Evolutionary conservation across 2,113 vertebrate species (phyloP).

Genomic region (Myrmecobius fasciatus): DNA sequence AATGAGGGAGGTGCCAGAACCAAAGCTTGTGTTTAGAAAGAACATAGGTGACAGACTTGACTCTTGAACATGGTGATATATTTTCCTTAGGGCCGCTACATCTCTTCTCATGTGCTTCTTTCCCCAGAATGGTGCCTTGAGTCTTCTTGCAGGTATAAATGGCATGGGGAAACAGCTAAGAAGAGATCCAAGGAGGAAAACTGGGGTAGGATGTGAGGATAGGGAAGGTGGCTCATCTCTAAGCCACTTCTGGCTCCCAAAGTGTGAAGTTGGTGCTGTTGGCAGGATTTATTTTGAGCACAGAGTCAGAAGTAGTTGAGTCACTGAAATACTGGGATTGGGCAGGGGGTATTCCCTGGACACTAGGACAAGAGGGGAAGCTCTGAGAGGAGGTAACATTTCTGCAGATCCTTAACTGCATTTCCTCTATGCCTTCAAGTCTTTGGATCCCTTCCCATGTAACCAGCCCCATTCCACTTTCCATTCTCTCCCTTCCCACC

Average conservation of each 20-base stretch:
- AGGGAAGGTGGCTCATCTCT: neutral
- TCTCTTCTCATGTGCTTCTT: neutral
- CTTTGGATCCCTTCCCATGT: neutral
- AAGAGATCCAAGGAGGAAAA: neutral
- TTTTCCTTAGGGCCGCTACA: neutral
- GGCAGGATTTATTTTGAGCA: neutral
- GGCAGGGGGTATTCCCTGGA: conserved; percentile 20
- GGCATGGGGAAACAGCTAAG: neutral
- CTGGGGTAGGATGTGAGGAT: neutral
- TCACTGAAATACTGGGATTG: conserved; percentile 22
- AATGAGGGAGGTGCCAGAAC: neutral
- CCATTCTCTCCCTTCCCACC: neutral
- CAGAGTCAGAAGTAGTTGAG: conserved; percentile 25
- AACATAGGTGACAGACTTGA: neutral
- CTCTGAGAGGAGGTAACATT: conserved; percentile 17
- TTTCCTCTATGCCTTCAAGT: neutral
- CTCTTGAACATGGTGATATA: neutral
- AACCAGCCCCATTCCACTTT: neutral
- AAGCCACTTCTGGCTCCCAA: conserved; percentile 15
- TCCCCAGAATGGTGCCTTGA: neutral
- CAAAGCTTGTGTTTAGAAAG: rapidly evolving
- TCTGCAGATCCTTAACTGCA: neutral
- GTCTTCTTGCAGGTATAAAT: neutral
- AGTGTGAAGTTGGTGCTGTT: neutral
- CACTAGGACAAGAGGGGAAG: neutral